phyloP scores from a whole-genome alignment of 2,113 vertebrate species.

The Paratilapia polleni region DNA sequence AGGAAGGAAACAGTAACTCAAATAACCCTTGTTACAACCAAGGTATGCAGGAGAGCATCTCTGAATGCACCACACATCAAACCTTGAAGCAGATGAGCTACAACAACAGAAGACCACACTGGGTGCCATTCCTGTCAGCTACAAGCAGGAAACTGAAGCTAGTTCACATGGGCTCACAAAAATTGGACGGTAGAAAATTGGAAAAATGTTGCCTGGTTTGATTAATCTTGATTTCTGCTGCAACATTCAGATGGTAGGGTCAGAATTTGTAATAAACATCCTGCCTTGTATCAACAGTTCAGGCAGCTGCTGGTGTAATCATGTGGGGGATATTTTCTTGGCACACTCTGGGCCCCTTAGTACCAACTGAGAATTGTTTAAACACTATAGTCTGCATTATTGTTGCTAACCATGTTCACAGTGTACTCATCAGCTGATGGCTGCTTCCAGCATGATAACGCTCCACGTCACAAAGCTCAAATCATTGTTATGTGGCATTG shows the following conservation, averaged over 20 bases:
- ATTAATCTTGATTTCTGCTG: background rate
- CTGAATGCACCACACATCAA: background rate
- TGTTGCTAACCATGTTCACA: background rate
- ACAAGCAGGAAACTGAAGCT: background rate
- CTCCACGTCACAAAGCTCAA: background rate
- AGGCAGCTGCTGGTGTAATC: too few relatives aligned
- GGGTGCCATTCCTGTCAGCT: too few relatives aligned
- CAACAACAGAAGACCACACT: background rate
- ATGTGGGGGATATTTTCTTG: background rate
- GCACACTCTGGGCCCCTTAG: background rate
- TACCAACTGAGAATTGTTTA: background rate
- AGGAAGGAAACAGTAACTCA: background rate
- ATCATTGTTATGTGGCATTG: background rate
- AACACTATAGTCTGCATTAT: background rate
- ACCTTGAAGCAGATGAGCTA: background rate
- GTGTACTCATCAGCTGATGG: background rate
- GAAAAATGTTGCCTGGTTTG: too few relatives aligned
- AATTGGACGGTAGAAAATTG: too few relatives aligned
- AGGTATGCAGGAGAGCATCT: background rate
- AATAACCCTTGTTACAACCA: background rate
- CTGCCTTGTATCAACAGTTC: too few relatives aligned
- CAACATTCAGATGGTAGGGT: background rate
- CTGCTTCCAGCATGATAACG: background rate
- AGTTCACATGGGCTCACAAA: background rate
- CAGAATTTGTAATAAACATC: background rate